Evolutionary conservation across 2,113 vertebrate species (phyloP), one percentile per base, ranked within the genome.

Genomic region (Sinocyclocheilus anshuiensis): DNA sequence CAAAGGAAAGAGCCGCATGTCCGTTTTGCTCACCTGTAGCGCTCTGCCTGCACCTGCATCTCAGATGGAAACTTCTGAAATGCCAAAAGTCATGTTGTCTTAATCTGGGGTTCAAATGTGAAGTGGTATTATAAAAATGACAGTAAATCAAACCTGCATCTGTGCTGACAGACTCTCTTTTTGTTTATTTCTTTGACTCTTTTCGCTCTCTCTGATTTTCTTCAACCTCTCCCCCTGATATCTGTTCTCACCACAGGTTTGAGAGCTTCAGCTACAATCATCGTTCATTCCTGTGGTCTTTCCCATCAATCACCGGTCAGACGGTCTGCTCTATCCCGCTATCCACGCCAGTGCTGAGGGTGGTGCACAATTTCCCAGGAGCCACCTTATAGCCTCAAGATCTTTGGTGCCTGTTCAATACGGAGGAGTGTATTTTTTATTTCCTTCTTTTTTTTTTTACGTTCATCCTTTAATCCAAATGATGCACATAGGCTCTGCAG

Each of bases 1-100:
- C 26, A 81, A 29, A 83, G 72, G 36, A 81, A 59, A 76, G 18
- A 33, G 57, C 57, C 71, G 45, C 63, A 74, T 79, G 86, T 86
- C 84, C 86, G 20, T 63, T 86, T 71, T 88, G 76, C 61, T 84
- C 84, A 86, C 81, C 87, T 55, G 71, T 57, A 83, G 77, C 16
- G 22, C 16, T 77, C 77, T 42, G 12, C n/a, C 42, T 20, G 22
- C 59, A 42, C 77, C 86, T 83, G 79, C 75, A 50, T 83, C 18
- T n/a, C 26, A 53, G 45, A 82, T 6, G 2, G 80, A 45, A 71
- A 63, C 22, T 45, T 83, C 71, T 42, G 29, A 86, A 79, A 84
- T 79, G 82, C 77, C 87, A 79, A 78, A 83, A 87, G 76, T 72
- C 81, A 63, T 61, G 79, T 22, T 33, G 16, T 84, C 80, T 84